Evolutionary conservation across 2,888 invertebrate genomes (phyloP), one percentile per base, ranked within the genome.

Genomic region (Lasioglossum zephyrum): DNA sequence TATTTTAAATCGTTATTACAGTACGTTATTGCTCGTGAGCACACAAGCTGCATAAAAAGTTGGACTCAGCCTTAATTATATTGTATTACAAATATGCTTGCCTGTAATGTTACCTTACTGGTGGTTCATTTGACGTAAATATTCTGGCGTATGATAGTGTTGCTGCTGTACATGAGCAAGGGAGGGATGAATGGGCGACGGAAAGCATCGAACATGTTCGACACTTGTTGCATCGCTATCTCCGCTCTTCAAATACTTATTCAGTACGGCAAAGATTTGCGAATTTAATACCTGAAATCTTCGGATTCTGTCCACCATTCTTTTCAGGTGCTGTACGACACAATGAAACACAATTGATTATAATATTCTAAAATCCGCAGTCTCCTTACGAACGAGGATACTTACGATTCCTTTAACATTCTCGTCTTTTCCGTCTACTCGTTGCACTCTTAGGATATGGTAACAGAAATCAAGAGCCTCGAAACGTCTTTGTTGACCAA

Each of bases 391-490:
- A n/a, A n/a, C 11, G n/a, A 18, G 36, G 26, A 73, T 78, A 97
- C 98, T 97, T 96, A 99, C 99, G 93, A 99, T 99, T 92, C 99
- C 99, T 95, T 99, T 99, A 47, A 99, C 98, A 82, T 97, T 96
- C 93, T 99, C 99, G 94, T 99, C 99, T 95, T 99, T 99, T 89
- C 98, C 98, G 95, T 99, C 99, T 0, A 99, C 99, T 60, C 99
- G 96, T 95, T 99, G 99, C 16, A 99, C 99, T 86, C 99, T 96
- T 86, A 99, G 96, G 92, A 99, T 98, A 95, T 99, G 99, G 96
- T 99, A 99, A 95, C 99, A 99, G 96, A 99, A 99, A 96, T 99
- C 99, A 70, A 99, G 96, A 2, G 99, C 99, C 95, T 99, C 99
- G 95, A 99, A 99, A 84, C 99, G 96, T 73, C 99, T 96, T 95